Base-by-base conservation (phyloP, 2,888 invertebrate species). In the Nebria salina region DNA sequence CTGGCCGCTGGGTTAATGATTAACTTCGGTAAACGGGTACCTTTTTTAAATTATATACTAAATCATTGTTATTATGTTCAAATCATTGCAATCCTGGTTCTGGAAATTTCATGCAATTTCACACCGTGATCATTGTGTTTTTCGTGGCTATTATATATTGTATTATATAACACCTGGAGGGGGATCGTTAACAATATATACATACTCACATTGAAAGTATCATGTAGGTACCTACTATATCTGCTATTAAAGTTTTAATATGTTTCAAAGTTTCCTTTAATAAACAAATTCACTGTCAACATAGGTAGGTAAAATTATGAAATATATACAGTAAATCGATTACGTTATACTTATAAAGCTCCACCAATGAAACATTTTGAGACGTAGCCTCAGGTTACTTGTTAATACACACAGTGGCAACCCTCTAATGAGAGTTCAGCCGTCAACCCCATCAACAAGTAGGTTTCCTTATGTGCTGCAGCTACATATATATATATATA, bases 21-120 rank as follows among this genome's bases (percentile, higher is more conserved):
- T 86, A 86, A 86, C 86, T 85, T 85, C 70, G 75, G 72, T 85
- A 85, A 85, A 85, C 83, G 83, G 83, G 84, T 84, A 84, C 85
- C 85, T 86, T 86, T 86, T 87, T 85, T 86, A 85, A 85, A 85
- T 83, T 82, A 83, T 54, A 54, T 83, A 82, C 84, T 85, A 76
- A 85, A 87, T 87, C 86, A 87, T 87, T 86, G 86, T 86, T 85
- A 87, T 87, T 87, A 87, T 84, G 84, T 83, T 82, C 80, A 84
- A 84, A 85, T 86, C 84, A 85, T 84, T 85, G 86, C 85, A 84
- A 85, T 86, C 85, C 85, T 85, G 83, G 66, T 75, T 80, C 72
- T 80, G 72, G 26, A 80, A 75, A 80, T 80, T 75, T 75, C 75
- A 80, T 80, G 70, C 80, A 80, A 80, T 80, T 80, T 80, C 75